Percentiles rank a stretch among this genome's conserved stretches.
phyloP scores from a whole-genome alignment of 2,888 invertebrate genomes.

The Flabesymbios commensalis region DNA sequence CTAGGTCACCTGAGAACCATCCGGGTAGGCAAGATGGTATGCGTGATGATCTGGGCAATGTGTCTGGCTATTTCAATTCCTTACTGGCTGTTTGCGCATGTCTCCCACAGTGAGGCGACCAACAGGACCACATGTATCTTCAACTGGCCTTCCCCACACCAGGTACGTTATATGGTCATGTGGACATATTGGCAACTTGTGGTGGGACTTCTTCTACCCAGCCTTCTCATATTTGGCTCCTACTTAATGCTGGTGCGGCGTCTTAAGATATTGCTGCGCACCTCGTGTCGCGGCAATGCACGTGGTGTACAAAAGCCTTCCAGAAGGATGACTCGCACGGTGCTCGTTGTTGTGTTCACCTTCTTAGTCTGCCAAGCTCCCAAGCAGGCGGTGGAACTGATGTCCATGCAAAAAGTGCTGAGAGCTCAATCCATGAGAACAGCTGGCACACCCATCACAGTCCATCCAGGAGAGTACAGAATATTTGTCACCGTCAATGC shows the following conservation, averaged over 20 bases:
- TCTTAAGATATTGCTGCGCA: conserved; percentile 1
- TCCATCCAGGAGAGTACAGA: no score
- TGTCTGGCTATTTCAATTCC: conserved; percentile 19
- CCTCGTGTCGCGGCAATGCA: conserved; percentile 1
- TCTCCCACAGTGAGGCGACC: not conserved
- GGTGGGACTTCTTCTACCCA: conserved; percentile 16
- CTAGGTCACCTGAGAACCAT: conserved; percentile 20
- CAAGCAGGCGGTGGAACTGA: not conserved
- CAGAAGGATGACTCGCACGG: conserved; percentile 26
- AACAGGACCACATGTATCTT: not conserved
- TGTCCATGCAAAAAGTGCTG: no score
- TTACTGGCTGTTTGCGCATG: conserved; percentile 24
- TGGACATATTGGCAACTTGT: conserved; percentile 18
- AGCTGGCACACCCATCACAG: no score
- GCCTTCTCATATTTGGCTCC: conserved; percentile 15
- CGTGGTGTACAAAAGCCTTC: no score
- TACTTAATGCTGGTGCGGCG: conserved; percentile 12
- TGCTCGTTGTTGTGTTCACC: conserved; percentile 21
- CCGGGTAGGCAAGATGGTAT: conserved; percentile 21
- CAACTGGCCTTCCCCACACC: conserved; percentile 4
- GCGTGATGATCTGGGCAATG: conserved; percentile 26
- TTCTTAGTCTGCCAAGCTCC: not conserved
- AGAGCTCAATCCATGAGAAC: no score
- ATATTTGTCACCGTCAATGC: not conserved
- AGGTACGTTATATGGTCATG: not conserved